Percentiles rank a stretch among this genome's conserved stretches.
Evolutionary conservation across 2,888 invertebrate genomes (phyloP).

Genomic region (Tetrapedia diversipes): DNA sequence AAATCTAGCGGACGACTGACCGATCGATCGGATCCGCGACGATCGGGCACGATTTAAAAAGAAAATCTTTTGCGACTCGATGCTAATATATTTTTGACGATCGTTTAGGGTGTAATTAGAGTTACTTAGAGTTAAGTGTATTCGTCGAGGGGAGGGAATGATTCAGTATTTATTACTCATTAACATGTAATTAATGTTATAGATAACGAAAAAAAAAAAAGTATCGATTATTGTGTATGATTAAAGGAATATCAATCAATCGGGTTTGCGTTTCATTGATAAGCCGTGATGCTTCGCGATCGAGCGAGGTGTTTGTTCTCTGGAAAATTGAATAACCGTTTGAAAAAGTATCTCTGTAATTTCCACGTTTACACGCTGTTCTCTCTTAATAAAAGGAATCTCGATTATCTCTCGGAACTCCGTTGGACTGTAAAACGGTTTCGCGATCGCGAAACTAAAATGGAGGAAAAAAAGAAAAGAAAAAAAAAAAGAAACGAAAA

Average conservation of each 20-base stretch:
- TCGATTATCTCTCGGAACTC: neutral
- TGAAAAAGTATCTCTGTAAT: neutral
- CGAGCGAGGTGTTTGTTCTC: neutral
- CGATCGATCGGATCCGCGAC: conserved; percentile 18
- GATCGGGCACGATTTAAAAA: conserved; percentile 39
- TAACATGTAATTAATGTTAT: conserved; percentile 58
- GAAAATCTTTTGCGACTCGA: conserved; percentile 34
- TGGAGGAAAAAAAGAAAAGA: neutral
- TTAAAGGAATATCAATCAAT: conserved; percentile 33
- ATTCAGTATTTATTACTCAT: conserved; percentile 58
- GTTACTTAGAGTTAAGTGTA: conserved; percentile 53
- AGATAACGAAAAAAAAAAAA: conserved; percentile 43
- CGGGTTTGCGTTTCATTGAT: conserved; percentile 30
- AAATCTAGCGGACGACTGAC: conserved; percentile 26
- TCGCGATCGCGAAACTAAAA: neutral
- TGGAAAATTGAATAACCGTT: neutral
- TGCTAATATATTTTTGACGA: conserved; percentile 49
- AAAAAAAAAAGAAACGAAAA: too few relatives aligned
- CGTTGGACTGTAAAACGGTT: neutral
- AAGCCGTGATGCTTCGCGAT: conserved; percentile 1
- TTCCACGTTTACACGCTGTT: neutral
- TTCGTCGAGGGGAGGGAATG: conserved; percentile 18
- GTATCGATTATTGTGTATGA: conserved; percentile 43
- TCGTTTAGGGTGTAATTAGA: conserved; percentile 58
- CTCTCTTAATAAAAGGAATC: neutral